Evolutionary conservation across 2,113 vertebrate species (phyloP), one percentile per base, ranked within the genome.

Genomic region (Pollimyrus isidori): DNA sequence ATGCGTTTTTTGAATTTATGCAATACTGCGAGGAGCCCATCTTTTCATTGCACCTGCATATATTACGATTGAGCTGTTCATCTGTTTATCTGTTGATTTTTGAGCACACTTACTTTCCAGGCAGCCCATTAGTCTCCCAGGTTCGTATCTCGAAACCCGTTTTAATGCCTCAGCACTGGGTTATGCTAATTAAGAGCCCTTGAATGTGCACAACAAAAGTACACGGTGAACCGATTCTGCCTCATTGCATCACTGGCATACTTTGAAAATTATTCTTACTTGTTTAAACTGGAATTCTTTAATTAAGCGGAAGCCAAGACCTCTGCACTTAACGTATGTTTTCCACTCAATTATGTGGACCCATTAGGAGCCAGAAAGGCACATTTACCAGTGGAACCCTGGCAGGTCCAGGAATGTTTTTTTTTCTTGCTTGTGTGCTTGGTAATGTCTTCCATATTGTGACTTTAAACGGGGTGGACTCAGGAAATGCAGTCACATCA

Each of bases 361-460:
- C 91, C 93, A 91, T 94, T 86, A 91, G 90, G 93, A 92, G 91
- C 90, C 92, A 88, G 84, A 87, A 90, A 83, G 65, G 48, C 26
- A 84, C 52, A 89, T 87, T 92, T 93, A 92, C 87, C 92, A 92
- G 88, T 56, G 90, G 92, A 92, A 91, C 93, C 93, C 91, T 93
- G 95, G 93, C 93, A 95, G 93, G 94, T 94, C 93, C 92, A 94
- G 93, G 93, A 94, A 92, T 73, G 17, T 11, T 7, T 45, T 80
- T 45, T 91, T 93, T 89, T 93, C 90, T 39, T 90, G 83, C 69
- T 76, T 90, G 45, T 92, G 92, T 92, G 91, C 93, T 53, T 92
- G 39, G 94, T 97, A 95, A 96, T 96, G 94, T 89, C 91, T 96
- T 97, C 96, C 96, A 96, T 95, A 96, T 96, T 97, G 93, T 94